A percentile compares a stretch with the other conserved stretches of the same genome.
These are phyloP conservation scores for Hoplostethus mediterraneus DNA, from an alignment of 2,797 vertebrate genomes.

Conservation along the genomic window DNA sequence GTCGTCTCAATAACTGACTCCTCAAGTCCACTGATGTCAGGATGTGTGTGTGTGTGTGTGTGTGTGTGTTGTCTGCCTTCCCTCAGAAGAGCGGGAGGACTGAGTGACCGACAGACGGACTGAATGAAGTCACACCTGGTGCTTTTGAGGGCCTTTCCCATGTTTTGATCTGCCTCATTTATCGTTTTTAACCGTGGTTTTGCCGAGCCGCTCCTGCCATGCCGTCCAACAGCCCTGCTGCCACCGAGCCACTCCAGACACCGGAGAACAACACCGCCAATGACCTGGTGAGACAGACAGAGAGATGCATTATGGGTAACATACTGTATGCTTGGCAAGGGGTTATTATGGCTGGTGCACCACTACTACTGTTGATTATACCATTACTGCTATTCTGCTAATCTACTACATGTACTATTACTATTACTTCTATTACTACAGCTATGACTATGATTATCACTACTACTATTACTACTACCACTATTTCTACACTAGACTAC, in stretches of 20 bases:
- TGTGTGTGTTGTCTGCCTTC: not conserved
- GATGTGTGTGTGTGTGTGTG: conserved; percentile 31
- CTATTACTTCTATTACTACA: not conserved
- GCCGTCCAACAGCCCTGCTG: conserved; percentile 81
- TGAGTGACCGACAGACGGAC: conserved; percentile 38
- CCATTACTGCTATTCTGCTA: not conserved
- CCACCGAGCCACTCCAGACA: conserved; percentile 67
- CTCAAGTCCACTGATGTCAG: conserved; percentile 17
- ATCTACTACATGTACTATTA: not conserved
- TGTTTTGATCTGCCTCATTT: conserved; percentile 71
- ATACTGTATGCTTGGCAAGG: not conserved
- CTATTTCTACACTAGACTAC: conserved; percentile 11
- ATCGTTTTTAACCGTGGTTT: conserved; percentile 43
- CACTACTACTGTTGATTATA: not conserved
- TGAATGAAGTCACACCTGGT: conserved; percentile 77
- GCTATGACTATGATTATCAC: not conserved
- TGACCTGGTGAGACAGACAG: conserved; percentile 67
- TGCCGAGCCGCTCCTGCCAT: conserved; percentile 64
- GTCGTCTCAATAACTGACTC: not conserved
- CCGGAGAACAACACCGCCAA: conserved; percentile 71
- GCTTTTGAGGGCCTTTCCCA: conserved; percentile 62
- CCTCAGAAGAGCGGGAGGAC: conserved; percentile 62
- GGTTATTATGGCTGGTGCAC: not conserved
- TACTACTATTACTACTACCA: conserved; percentile 1
- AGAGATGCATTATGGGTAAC: not conserved